Conservation (phyloP, 2,113 vertebrate species). For the Hoplias malabaricus region DNA sequence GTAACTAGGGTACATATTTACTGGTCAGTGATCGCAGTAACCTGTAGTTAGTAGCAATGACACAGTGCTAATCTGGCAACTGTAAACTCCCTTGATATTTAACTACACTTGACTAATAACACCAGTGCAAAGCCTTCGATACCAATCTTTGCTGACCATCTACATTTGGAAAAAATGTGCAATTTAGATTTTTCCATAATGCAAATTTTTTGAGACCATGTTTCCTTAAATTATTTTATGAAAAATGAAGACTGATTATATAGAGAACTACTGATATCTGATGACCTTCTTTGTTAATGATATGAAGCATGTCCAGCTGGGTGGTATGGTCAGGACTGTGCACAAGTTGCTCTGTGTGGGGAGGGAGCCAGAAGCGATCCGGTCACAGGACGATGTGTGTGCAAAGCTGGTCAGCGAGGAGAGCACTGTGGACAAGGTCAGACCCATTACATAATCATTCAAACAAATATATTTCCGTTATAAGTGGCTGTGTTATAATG, state of each 20-base stretch:
- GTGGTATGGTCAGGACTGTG: slow-evolving; percentile 77
- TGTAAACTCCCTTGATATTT: no score
- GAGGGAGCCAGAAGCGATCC: slow-evolving; percentile 74
- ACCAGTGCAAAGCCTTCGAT: no score
- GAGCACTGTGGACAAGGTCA: slow-evolving; percentile 77
- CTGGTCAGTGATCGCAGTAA: no score
- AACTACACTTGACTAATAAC: no score
- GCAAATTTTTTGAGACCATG: no score
- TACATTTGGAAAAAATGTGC: no score
- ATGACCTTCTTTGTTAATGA: background rate
- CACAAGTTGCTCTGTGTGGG: slow-evolving; percentile 71
- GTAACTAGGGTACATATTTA: no score
- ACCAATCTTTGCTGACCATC: no score
- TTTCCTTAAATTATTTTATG: background rate
- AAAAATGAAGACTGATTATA: background rate
- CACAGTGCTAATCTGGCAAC: no score
- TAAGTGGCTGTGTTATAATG: background rate
- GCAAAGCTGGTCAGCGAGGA: slow-evolving; percentile 74
- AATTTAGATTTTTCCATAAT: no score
- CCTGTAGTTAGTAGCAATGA: no score
- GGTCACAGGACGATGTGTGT: slow-evolving; percentile 77
- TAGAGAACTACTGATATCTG: background rate
- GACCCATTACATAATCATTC: background rate
- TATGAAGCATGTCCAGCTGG: slow-evolving; percentile 81
- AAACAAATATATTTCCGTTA: background rate